Conservation (phyloP, 2,113 vertebrate genomes). For the Cairina moschata region DNA sequence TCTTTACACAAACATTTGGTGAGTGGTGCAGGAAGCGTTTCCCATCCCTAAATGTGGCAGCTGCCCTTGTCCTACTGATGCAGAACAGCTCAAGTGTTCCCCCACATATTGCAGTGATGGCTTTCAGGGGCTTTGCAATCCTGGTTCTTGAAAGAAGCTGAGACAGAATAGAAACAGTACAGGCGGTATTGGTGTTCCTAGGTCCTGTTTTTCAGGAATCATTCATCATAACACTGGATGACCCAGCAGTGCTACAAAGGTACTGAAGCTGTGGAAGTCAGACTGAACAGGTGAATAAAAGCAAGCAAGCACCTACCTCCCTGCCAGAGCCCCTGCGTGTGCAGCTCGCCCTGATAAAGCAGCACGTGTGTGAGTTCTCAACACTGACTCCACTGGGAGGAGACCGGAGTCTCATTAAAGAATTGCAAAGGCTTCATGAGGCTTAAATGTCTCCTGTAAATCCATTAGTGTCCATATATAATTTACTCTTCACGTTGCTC, state of each 20-base stretch:
- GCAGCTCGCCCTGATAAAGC: not conserved
- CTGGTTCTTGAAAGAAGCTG: accelerated
- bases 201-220: not conserved
- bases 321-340: not conserved
- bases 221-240: not conserved
- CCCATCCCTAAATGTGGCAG: not conserved
- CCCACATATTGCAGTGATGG: not conserved
- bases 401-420: not conserved
- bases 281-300: not conserved
- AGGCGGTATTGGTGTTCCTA: not conserved
- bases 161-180: not conserved
- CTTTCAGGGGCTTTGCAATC: not conserved
- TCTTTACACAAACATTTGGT: not conserved
- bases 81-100: not conserved
- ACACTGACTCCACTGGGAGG: not conserved
- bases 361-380: not conserved
- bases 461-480: not conserved
- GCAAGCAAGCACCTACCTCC: not conserved
- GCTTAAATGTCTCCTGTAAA: not conserved
- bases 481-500: not conserved
- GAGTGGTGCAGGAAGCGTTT: not conserved
- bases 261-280: not conserved
- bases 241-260: not conserved
- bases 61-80: not conserved
- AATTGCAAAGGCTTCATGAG: not conserved